Base-by-base conservation (phyloP, 2,888 invertebrate species). In the Trisateles emortualis region DNA sequence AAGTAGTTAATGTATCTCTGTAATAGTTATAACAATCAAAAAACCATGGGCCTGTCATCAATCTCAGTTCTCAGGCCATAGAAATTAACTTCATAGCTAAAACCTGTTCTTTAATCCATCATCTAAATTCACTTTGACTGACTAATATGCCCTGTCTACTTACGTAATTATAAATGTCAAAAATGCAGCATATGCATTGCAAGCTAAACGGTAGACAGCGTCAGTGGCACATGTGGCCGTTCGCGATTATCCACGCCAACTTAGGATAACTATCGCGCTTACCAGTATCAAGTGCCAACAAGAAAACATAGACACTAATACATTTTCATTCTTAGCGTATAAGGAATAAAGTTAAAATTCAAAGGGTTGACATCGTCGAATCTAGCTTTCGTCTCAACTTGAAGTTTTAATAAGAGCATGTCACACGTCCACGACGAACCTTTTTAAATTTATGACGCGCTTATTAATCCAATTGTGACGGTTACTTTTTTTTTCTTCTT, bases 201-300 rank as follows among this genome's bases (percentile, higher is more conserved):
- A 57, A 74, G 71, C 73, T 82, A 78, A 76, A 80, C 75, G 77
- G 78, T 68, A 74, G 74, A 60, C 63, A 61, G 67, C 76, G 75
- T 79, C 83, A 76, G 80, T 80, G 79, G 81, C 76, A 76, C 72
- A 80, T 74, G 78, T 76, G 74, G 78, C 78, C 70, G 77, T 77
- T 76, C 59, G 76, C 79, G 81, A 90, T 90, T 90, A 88, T 88
- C 80, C 83, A 87, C 87, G 86, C 82, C 81, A 79, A 84, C 81
- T 87, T 82, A 81, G 78, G 73, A 81, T 79, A 75, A 59, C 50
- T 62, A 62, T 69, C 58, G 51, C 42, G 43, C 33, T 50, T 43
- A 48, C 47, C 42, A 51, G 30, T 53, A 56, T 48, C 43, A 53
- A 47, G 24, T 26, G 42, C 40, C 44, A 35, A 48, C 44, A 29